Percentiles rank a stretch among this genome's conserved stretches.
These are phyloP conservation scores for Corydoras sp. DNA, from an alignment of 2,113 vertebrate species.

Conservation along the genomic window DNA sequence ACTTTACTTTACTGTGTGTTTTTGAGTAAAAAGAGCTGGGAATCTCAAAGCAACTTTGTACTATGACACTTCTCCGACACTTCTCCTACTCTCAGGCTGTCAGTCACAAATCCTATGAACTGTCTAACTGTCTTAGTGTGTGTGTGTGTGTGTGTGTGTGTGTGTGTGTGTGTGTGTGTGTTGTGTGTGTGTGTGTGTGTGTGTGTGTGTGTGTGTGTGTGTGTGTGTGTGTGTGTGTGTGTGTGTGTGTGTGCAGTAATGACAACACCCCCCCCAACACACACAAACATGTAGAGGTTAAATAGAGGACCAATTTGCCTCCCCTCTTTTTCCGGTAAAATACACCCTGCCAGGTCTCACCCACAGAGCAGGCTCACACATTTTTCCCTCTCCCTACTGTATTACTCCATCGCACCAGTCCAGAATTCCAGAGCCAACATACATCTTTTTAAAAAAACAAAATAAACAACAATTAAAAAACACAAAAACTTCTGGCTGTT, in stretches of 20 bases:
- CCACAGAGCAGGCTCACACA: too few species aligned
- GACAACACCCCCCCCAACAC: background rate
- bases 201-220: conserved; percentile 19
- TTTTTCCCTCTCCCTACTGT: too few species aligned
- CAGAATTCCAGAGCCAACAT: too few species aligned
- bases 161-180: conserved; percentile 24
- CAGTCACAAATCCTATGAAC: conserved; percentile 38
- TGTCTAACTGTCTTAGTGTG: too few species aligned
- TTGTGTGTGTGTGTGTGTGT: conserved; percentile 19
- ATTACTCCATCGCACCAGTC: too few species aligned
- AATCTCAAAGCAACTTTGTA: conserved; percentile 35
- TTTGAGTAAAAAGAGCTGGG: conserved; percentile 35
- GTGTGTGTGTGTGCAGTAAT: conserved; percentile 16
- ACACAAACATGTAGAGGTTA: too few species aligned
- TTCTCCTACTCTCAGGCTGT: conserved; percentile 44
- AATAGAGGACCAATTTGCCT: too few species aligned
- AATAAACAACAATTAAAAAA: too few species aligned
- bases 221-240: conserved; percentile 5
- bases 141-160: conserved; percentile 22
- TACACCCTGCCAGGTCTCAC: too few species aligned
- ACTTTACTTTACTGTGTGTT: background rate
- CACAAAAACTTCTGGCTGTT: too few species aligned
- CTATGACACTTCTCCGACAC: conserved; percentile 1
- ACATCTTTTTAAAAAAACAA: too few species aligned
- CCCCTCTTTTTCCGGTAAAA: too few species aligned